Conservation (phyloP, 2,888 invertebrate genomes). For the Eledone cirrhosa region DNA sequence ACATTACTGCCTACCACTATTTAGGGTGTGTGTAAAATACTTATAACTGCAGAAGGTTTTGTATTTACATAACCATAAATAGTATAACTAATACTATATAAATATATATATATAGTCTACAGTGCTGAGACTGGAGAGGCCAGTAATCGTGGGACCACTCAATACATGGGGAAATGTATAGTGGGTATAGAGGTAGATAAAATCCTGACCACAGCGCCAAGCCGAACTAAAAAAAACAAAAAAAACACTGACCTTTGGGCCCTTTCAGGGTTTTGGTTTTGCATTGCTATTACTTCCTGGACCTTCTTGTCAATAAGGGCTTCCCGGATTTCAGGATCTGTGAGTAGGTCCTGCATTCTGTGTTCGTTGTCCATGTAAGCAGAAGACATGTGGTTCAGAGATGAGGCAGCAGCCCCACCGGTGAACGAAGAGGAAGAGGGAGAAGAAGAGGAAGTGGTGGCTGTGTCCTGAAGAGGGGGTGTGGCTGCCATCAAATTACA, state of each 20-base stretch:
- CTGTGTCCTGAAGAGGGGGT: not conserved
- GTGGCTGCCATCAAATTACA: conserved; percentile 8
- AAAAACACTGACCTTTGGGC: conserved; percentile 55
- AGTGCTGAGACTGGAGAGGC: too few relatives aligned
- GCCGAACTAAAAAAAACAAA: not conserved
- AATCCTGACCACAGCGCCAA: too few relatives aligned
- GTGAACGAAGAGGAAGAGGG: conserved; percentile 33
- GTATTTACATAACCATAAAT: too few relatives aligned
- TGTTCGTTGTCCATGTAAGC: conserved; percentile 39
- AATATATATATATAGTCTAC: too few relatives aligned
- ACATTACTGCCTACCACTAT: too few relatives aligned
- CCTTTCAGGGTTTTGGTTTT: conserved; percentile 51
- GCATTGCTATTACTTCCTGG: conserved; percentile 49
- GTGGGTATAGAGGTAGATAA: too few relatives aligned
- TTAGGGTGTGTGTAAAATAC: too few relatives aligned
- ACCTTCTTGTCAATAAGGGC: conserved; percentile 55
- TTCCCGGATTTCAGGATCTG: conserved; percentile 50
- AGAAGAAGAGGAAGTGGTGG: not conserved
- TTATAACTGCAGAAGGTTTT: too few relatives aligned
- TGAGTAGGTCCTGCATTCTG: conserved; percentile 44
- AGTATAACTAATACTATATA: too few relatives aligned
- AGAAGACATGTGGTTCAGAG: conserved; percentile 43
- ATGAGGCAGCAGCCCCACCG: conserved; percentile 43
- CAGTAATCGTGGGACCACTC: too few relatives aligned
- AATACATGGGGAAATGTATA: too few relatives aligned